These are phyloP conservation scores for Pardalotus punctatus DNA, from an alignment of 2,113 vertebrate genomes.

Conservation along the genomic window DNA sequence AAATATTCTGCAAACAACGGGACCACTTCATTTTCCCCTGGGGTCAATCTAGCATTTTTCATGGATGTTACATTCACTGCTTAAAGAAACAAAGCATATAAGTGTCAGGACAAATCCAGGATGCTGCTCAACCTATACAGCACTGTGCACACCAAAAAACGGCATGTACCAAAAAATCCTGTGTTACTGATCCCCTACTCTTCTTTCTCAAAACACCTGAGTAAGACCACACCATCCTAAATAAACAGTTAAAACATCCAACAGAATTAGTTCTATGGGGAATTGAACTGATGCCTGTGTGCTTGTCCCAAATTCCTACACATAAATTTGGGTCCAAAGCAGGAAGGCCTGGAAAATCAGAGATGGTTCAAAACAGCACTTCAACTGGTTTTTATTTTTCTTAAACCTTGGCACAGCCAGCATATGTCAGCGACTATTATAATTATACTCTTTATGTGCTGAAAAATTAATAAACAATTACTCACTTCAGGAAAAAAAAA, in stretches of 20 bases:
- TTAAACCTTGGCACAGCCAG: conserved; percentile 53
- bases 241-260: background rate
- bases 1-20: conserved; percentile 35
- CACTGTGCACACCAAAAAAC: background rate
- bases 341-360: background rate
- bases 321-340: background rate
- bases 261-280: background rate
- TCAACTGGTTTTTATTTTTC: conserved; percentile 1
- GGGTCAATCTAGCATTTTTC: conserved; percentile 15
- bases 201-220: background rate
- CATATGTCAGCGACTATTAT: conserved; percentile 60
- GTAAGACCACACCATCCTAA: background rate
- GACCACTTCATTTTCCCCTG: conserved; percentile 2
- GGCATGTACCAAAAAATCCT: background rate
- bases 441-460: conserved; percentile 62
- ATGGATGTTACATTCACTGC: background rate
- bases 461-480: conserved; percentile 70
- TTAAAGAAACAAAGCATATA: conserved; percentile 30
- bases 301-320: background rate
- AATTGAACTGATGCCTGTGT: background rate
- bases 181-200: background rate
- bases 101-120: background rate
- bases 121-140: background rate
- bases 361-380: background rate
- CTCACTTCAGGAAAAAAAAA: conserved; percentile 28